Evolutionary conservation across 2,113 vertebrate genomes (phyloP), one percentile per base, ranked within the genome.

Genomic region (Vulpes vulpes): DNA sequence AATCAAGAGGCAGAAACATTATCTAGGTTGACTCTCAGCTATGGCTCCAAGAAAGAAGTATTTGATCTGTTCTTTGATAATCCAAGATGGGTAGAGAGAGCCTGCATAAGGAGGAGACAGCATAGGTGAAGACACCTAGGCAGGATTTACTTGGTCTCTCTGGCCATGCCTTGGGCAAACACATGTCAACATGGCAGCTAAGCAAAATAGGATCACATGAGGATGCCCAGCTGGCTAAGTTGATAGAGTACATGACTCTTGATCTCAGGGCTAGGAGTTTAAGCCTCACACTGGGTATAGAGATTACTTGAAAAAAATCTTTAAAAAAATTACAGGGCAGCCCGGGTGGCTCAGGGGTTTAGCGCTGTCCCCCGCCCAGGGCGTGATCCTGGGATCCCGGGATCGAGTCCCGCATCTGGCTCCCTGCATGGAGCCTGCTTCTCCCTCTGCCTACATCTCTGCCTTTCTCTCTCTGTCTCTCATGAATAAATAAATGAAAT

Each of bases 51-150:
- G 57, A 69, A 60, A 53, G 35, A 57, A 74, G 14, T 5, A 60
- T 93, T 93, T 84, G 25, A n/a, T 89, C 32, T 76, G 19, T 93
- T 51, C 14, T 89, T 78, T 89, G 30, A 53, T 83, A 51, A 51
- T 2, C 38, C 35, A 38, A 53, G 53, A 78, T 84, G 30, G 16
- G 60, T 65, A 49, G 30, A 53, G 5, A 60, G 2, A 35, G 51
- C 71, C 51, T 67, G 20, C 17, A 59, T 49, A 20, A 82, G 19
- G 62, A 71, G 7, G 57, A 8, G 49, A n/a, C 15, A 85, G 14
- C 53, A 84, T 67, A 38, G 67, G 22, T 38, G 43, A 57, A 78
- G 14, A 84, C 17, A 60, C 32, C 57, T 15, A 64, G 22, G 67
- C 30, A 78, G 35, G 32, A 65, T 55, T 69, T 76, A 85, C 43